Base-by-base conservation (phyloP, 2,797 vertebrate genomes). In the Picus viridis region DNA sequence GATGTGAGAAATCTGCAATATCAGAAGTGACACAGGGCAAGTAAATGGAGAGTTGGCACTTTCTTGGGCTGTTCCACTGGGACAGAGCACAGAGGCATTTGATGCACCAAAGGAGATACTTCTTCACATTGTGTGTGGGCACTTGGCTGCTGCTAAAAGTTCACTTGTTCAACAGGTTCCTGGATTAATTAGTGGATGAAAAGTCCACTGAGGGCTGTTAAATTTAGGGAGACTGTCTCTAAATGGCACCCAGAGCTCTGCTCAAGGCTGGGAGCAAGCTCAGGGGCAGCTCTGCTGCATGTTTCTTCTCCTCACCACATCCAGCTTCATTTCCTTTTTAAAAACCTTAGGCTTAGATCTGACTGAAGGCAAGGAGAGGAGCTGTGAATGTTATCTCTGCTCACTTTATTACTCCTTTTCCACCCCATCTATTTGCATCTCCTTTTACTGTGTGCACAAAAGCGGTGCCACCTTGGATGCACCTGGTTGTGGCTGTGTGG, bases 401-500 rank as follows among this genome's bases (percentile, higher is more conserved):
- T 95, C 36, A 4, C 16, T 26, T 76, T 58, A 30, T 47, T 68
- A 26, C 7, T 56, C 8, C 39, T 43, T 13, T 63, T 58, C 43
- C 43, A 15, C 3, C 4, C 18, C 30, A 34, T 32, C 23, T 6
- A 0, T 27, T 64, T 47, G 41, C 16, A 30, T 26, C 49, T 56
- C 7, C 2, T 51, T 75, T 47, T 34, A 13, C 45, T 24, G 11
- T 13, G 36, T 27, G 2, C 5, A 17, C 34, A 23, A 1, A 24
- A 54, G 59, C 1, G 20, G 6, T 51, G 43, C 17, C 32, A 9
- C 62, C 41, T 23, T 1, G 2, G 58, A 16, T 7, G 5, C 10
- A 8, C 16, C 12, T 13, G 43, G 7, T 5, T 45, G 36, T 30
- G 56, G 13, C 51, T 0, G 0, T 22, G 39, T 0, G 3, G 3